Evolutionary conservation across 1,140 invertebrate genomes (phyloP).

Genomic region (Diachasma alloeum): DNA sequence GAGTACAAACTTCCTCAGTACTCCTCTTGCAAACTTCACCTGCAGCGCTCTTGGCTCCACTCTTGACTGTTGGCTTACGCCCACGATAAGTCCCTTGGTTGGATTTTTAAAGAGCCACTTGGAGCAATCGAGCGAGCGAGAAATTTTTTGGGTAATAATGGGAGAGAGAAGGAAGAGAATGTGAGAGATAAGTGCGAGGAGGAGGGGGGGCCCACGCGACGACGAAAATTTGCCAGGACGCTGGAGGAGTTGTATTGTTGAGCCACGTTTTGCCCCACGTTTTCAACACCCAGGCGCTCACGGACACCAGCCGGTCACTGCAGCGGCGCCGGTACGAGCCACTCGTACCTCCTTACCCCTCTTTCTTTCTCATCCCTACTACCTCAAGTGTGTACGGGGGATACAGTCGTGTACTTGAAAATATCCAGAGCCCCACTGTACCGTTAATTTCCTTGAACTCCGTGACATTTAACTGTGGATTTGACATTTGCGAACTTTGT

Average conservation of each 20-base stretch:
- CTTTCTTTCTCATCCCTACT: slow-evolving; percentile 20
- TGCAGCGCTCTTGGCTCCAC: neutral
- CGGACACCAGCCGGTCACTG: slow-evolving; percentile 50
- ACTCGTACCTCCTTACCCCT: slow-evolving; percentile 16
- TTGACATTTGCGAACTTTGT: neutral
- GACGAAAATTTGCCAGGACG: slow-evolving; percentile 3
- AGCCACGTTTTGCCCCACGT: slow-evolving; percentile 29
- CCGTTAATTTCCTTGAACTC: neutral
- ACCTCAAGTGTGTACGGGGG: neutral
- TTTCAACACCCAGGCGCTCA: slow-evolving; percentile 37
- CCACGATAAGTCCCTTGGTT: slow-evolving; percentile 13
- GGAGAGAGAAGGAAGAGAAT: neutral
- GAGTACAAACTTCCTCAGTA: neutral
- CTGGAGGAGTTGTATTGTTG: neutral
- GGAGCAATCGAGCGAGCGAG: neutral
- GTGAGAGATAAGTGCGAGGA: slow-evolving; percentile 1
- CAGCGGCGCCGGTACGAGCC: slow-evolving; percentile 40
- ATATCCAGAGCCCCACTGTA: neutral
- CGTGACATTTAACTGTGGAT: neutral
- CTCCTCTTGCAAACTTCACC: neutral
- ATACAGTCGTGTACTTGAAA: neutral
- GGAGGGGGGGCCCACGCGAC: neutral
- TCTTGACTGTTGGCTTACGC: slow-evolving; percentile 10
- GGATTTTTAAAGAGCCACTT: neutral
- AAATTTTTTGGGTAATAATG: neutral